Evolutionary conservation across 1,140 invertebrate genomes (phyloP), one percentile per base, ranked within the genome.

Genomic region (Drosophila tristis): DNA sequence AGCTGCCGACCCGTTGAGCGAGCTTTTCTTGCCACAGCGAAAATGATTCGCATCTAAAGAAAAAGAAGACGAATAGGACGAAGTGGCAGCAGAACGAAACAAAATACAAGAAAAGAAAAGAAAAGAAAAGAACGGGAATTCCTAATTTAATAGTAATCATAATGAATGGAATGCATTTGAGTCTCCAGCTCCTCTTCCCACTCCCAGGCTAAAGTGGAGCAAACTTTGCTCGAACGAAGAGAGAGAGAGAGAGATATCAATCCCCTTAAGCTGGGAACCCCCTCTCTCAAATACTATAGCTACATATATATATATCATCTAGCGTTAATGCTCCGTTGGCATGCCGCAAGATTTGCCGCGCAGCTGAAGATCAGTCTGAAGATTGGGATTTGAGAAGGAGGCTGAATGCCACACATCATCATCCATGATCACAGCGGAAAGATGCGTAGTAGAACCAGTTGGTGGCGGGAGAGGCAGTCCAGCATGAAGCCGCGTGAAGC

Each of bases 81-180:
- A 20, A 43, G 31, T 56, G 53, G 67, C 70, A 31, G 56, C 68
- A 68, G 55, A 66, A 70, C 53, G 67, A 71, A 70, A 50, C 64
- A 70, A 68, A 67, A 70, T 49, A 56, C 54, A 56, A 56, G 61
- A 74, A 71, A 67, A 54, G 62, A 50, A 66, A 56, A 56, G 61
- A 74, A 71, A 67, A 54, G 62, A 50, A 66, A 61, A 57, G 74
- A 76, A 77, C 74, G 64, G 74, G 64, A 70, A 76, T 76, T 76
- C 74, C 73, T 76, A 76, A 77, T 77, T 77, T 76, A 77, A 77
- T 77, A 76, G 73, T 76, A 77, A 77, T 77, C 74, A 76, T 68
- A 76, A 77, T 76, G 73, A 77, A 77, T 68, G 73, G 74, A 76
- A 77, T 77, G 73, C 74, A 76, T 76, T 76, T 54, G 62, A 70